A percentile compares a stretch with the other conserved stretches of the same genome.
phyloP scores from a whole-genome alignment of 2,113 vertebrate genomes.

The Archocentrus centrarchus region DNA sequence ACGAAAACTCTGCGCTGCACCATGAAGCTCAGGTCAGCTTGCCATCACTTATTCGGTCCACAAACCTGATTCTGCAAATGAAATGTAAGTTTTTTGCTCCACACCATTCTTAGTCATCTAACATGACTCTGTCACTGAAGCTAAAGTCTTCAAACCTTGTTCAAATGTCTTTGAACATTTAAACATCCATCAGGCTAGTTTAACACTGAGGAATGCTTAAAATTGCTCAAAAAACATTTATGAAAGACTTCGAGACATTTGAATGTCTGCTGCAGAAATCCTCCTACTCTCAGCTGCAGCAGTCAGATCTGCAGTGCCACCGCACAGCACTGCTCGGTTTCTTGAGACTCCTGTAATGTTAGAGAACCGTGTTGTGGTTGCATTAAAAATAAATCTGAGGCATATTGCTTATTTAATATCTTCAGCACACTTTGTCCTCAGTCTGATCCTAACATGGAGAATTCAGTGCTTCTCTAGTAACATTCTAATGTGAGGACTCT shows the following conservation, averaged over 20 bases:
- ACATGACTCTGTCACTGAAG: not conserved
- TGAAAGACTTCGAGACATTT: not conserved
- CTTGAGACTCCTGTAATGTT: not conserved
- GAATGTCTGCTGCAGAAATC: not conserved
- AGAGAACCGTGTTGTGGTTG: no score
- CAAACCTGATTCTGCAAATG: not conserved
- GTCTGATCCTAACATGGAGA: not conserved
- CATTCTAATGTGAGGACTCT: not conserved
- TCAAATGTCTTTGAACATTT: not conserved
- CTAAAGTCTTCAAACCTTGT: not conserved
- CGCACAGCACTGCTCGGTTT: not conserved
- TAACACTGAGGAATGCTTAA: not conserved
- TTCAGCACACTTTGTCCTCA: slow-evolving; percentile 19
- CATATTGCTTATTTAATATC: slow-evolving; percentile 34
- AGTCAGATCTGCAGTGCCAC: not conserved
- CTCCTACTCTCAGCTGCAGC: not conserved
- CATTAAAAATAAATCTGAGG: slow-evolving; percentile 41
- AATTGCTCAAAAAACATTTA: not conserved
- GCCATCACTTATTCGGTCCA: slow-evolving; percentile 14
- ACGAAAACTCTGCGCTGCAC: slow-evolving; percentile 18
- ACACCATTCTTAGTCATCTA: not conserved
- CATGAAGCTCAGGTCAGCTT: not conserved
- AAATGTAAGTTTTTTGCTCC: not conserved
- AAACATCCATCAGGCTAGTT: not conserved
- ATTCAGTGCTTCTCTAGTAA: not conserved